These are phyloP conservation scores for Cossypha dichroa DNA, from an alignment of 2,797 vertebrate genomes.

Conservation along the genomic window DNA sequence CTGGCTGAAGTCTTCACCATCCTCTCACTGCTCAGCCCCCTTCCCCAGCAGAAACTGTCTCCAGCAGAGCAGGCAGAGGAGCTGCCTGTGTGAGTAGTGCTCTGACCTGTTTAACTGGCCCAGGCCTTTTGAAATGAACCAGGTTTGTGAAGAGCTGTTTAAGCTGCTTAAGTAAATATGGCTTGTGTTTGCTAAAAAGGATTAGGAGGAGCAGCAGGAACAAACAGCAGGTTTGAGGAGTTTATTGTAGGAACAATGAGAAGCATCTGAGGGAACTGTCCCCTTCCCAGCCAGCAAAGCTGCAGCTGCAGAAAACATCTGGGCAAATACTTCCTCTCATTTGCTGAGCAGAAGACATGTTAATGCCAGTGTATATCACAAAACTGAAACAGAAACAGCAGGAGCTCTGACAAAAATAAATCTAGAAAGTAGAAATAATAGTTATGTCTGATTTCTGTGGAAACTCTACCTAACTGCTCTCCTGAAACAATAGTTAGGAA, in stretches of 20 bases:
- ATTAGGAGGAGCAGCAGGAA: background rate
- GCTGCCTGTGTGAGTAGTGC: background rate
- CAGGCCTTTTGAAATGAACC: background rate
- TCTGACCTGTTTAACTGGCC: background rate
- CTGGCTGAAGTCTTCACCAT: background rate
- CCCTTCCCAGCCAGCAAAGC: background rate
- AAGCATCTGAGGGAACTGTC: background rate
- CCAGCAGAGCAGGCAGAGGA: background rate
- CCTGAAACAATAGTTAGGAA: background rate
- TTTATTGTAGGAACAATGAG: background rate
- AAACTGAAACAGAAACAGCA: background rate
- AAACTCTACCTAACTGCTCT: background rate
- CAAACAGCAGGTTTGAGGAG: background rate
- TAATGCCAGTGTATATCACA: background rate
- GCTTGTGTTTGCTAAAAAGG: background rate
- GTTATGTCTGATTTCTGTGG: background rate
- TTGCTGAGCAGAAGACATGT: background rate
- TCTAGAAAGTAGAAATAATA: background rate
- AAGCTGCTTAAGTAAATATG: background rate
- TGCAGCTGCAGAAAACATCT: background rate
- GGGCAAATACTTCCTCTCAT: background rate
- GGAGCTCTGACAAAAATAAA: background rate
- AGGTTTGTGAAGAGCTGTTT: background rate
- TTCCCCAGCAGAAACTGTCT: background rate
- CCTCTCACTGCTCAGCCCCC: rapidly evolving